phyloP scores from a whole-genome alignment of 2,113 vertebrate genomes.

The Hippocampus mohnikei region DNA sequence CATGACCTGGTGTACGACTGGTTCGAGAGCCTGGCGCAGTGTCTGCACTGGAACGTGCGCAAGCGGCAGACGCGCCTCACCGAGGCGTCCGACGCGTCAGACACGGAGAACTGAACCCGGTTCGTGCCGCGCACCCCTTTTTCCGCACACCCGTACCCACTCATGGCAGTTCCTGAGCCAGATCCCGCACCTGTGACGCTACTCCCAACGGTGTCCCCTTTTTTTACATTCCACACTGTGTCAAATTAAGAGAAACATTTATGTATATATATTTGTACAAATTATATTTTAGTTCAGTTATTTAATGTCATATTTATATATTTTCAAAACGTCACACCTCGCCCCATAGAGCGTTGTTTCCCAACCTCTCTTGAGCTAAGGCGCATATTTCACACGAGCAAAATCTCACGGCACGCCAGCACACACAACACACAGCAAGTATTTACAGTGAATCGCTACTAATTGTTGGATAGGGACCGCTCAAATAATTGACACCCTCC shows the following conservation, averaged over 20 bases:
- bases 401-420: not conserved
- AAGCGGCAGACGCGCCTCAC: constrained; percentile 74
- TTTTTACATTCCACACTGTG: not conserved
- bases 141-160: too few relatives aligned
- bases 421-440: not conserved
- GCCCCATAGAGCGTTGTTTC: not conserved
- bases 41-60: constrained; percentile 81
- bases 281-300: constrained; percentile 7
- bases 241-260: not conserved
- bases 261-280: constrained; percentile 53
- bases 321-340: not conserved
- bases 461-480: too few relatives aligned
- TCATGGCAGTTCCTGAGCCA: not conserved
- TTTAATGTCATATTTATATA: constrained; percentile 44
- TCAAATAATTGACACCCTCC: too few relatives aligned
- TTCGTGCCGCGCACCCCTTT: not conserved
- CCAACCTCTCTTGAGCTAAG: not conserved
- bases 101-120: constrained; percentile 69
- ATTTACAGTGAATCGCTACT: too few relatives aligned
- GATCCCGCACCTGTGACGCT: not conserved
- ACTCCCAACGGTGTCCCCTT: not conserved
- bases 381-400: not conserved
- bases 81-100: constrained; percentile 66
- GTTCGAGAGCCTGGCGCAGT: constrained; percentile 81
- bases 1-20: constrained; percentile 81